phyloP scores from a whole-genome alignment of 2,888 invertebrate genomes.

The Synergus umbraculus region DNA sequence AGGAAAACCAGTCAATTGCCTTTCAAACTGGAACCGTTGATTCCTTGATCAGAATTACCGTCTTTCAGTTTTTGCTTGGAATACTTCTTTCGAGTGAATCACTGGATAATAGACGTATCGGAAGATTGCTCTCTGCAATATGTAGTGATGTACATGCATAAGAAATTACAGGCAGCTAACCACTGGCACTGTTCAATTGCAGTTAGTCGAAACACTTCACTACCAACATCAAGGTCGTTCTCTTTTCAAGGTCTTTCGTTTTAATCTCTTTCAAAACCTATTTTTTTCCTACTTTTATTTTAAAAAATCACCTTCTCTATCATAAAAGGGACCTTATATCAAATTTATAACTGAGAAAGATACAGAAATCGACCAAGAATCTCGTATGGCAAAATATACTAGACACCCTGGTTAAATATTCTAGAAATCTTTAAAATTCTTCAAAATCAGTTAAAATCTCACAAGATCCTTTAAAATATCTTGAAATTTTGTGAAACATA shows the following conservation, averaged over 20 bases:
- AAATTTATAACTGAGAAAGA: too few species aligned
- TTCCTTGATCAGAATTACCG: slow-evolving; percentile 12
- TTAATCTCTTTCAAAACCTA: not conserved
- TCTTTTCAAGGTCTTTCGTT: slow-evolving; percentile 2
- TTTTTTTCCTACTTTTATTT: too few species aligned
- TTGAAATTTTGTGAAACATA: too few species aligned
- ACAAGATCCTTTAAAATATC: too few species aligned
- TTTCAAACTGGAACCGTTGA: not conserved
- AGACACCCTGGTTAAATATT: too few species aligned
- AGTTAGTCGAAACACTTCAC: slow-evolving; percentile 6
- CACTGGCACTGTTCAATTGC: not conserved
- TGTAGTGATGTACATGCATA: not conserved
- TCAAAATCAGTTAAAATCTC: too few species aligned
- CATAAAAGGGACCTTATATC: too few species aligned
- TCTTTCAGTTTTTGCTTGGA: not conserved
- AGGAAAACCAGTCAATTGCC: not conserved
- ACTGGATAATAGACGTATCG: not conserved
- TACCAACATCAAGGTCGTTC: slow-evolving; percentile 8
- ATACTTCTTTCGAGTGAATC: not conserved
- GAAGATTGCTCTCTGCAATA: slow-evolving; percentile 9
- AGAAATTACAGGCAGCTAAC: slow-evolving; percentile 2
- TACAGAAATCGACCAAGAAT: too few species aligned
- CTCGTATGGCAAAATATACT: too few species aligned
- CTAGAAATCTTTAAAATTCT: too few species aligned
- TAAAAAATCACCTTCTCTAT: too few species aligned